Conservation (phyloP, 2,113 vertebrate genomes). For the Propithecus coquereli region DNA sequence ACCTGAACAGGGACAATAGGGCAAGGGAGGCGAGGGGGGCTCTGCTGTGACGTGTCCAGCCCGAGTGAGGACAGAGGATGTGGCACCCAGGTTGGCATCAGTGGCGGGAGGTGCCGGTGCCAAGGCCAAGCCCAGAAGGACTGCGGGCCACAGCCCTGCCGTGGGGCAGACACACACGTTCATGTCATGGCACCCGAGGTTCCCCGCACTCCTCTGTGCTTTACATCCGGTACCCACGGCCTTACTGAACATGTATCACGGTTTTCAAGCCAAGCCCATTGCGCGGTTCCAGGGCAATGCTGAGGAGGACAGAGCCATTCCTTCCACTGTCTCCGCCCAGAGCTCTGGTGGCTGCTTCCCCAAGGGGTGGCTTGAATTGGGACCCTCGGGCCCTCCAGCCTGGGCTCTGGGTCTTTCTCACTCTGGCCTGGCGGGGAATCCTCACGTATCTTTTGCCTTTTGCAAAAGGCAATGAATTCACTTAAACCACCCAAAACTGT, state of each 20-base stretch:
- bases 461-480: constrained; percentile 43
- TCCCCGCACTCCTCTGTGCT: fast-evolving
- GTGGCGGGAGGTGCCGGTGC: fast-evolving
- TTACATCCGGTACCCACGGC: too few relatives aligned
- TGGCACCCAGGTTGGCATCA: fast-evolving
- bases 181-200: fast-evolving
- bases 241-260: fast-evolving
- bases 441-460: constrained; percentile 59
- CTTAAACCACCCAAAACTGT: constrained; percentile 11
- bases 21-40: fast-evolving
- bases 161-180: too few relatives aligned
- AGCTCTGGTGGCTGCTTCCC: background rate
- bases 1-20: fast-evolving
- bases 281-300: too few relatives aligned
- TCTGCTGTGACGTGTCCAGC: fast-evolving
- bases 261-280: background rate
- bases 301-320: background rate
- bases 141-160: too few relatives aligned
- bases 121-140: too few relatives aligned
- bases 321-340: fast-evolving
- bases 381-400: fast-evolving
- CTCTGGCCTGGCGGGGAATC: background rate
- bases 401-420: background rate
- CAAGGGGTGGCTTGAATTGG: fast-evolving
- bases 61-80: too few relatives aligned